phyloP scores from a whole-genome alignment of 2,797 vertebrate genomes.

The Paratrypauchen microcephalus region DNA sequence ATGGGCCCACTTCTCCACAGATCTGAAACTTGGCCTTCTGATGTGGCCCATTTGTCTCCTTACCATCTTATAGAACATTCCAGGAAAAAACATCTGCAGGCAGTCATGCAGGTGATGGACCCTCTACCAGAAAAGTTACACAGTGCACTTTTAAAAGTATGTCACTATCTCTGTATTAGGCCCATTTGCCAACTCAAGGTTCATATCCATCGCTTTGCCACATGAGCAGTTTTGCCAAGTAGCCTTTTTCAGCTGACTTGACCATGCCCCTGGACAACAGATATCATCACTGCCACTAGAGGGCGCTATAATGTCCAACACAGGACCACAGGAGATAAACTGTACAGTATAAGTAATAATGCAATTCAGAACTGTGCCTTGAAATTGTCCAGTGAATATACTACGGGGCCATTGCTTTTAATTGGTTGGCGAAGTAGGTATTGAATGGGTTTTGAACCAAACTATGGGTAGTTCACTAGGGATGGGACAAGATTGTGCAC shows the following conservation, averaged over 20 bases:
- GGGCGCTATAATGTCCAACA: constrained; percentile 34
- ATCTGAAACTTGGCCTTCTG: too few species aligned
- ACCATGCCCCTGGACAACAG: constrained; percentile 41
- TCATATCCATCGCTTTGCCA: constrained; percentile 3
- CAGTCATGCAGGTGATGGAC: too few species aligned
- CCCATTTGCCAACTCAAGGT: constrained; percentile 38
- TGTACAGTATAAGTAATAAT: constrained; percentile 42
- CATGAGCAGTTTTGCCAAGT: constrained; percentile 56
- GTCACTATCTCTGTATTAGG: constrained; percentile 42
- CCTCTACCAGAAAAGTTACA: too few species aligned
- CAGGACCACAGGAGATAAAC: constrained; percentile 31
- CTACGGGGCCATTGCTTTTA: constrained; percentile 10
- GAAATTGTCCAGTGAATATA: constrained; percentile 44
- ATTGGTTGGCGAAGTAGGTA: constrained; percentile 14
- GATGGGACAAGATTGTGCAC: too few species aligned
- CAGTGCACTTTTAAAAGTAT: constrained; percentile 5
- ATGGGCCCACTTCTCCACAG: too few species aligned
- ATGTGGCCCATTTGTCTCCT: too few species aligned
- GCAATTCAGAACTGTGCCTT: constrained; percentile 76
- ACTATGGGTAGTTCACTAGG: background rate
- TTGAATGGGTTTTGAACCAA: constrained; percentile 12
- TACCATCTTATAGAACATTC: too few species aligned
- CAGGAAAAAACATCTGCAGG: too few species aligned
- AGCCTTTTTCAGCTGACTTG: constrained; percentile 58
- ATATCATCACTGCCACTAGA: constrained; percentile 59